Conservation (phyloP, 2,888 invertebrate species). For the Keiferia lycopersicella region DNA sequence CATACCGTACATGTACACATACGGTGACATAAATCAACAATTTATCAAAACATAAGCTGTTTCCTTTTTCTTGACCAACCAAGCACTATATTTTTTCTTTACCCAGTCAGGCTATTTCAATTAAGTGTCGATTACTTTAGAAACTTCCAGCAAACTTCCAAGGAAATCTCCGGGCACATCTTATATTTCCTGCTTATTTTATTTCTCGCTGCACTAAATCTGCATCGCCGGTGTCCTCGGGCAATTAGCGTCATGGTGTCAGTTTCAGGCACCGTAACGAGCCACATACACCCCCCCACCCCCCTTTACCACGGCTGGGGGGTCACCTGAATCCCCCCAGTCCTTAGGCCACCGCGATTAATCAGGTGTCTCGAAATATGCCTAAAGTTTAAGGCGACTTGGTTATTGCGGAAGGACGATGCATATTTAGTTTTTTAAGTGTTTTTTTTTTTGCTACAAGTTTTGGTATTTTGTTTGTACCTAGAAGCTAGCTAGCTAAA, state of each 20-base stretch:
- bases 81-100: no score
- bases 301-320: slow-evolving; percentile 34
- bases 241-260: slow-evolving; percentile 75
- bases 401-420: not conserved
- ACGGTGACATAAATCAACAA: no score
- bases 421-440: no score
- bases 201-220: slow-evolving; percentile 37
- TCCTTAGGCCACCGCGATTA: slow-evolving; percentile 43
- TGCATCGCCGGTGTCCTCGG: slow-evolving; percentile 60
- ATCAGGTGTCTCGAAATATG: slow-evolving; percentile 49
- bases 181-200: slow-evolving; percentile 24
- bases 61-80: no score
- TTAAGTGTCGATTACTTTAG: not conserved
- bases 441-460: no score
- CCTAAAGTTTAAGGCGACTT: slow-evolving; percentile 49
- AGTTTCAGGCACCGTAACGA: slow-evolving; percentile 76
- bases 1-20: no score
- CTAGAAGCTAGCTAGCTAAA: no score
- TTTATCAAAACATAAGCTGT: no score
- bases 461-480: no score
- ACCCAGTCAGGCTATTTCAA: not conserved
- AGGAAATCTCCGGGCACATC: not conserved
- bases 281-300: slow-evolving; percentile 51
- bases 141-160: not conserved
- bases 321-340: slow-evolving; percentile 6